phyloP scores from a whole-genome alignment of 1,140 invertebrate genomes.

The Rhyacophila brunnea region DNA sequence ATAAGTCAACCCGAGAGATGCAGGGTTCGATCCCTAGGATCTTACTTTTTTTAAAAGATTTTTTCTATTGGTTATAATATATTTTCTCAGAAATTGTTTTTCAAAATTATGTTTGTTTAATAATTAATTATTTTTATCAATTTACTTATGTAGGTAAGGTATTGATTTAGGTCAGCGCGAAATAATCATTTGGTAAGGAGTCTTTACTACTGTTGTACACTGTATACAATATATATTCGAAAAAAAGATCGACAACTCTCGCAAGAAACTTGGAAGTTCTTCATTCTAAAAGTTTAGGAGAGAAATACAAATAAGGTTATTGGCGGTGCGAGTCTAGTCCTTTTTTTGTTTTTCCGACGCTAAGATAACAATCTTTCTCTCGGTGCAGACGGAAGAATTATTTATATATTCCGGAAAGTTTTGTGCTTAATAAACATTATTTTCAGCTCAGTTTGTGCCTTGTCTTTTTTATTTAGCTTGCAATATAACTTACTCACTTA shows the following conservation, averaged over 20 bases:
- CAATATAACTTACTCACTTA: conserved; percentile 6
- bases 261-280: background rate
- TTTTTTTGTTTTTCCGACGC: conserved; percentile 9
- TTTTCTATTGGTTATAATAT: no score
- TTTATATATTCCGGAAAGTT: conserved; percentile 25
- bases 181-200: no score
- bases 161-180: no score
- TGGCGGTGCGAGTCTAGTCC: conserved; percentile 11
- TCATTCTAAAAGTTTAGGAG: conserved; percentile 10
- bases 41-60: no score
- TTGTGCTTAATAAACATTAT: conserved; percentile 29
- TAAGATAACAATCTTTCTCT: conserved; percentile 11
- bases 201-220: no score
- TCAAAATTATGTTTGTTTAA: no score
- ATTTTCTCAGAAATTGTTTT: no score
- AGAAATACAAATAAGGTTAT: conserved; percentile 25
- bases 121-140: no score
- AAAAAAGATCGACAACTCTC: conserved; percentile 1
- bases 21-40: no score
- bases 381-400: conserved; percentile 9
- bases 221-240: no score
- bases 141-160: no score
- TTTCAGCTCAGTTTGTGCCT: conserved; percentile 20
- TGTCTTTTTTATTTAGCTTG: conserved; percentile 1
- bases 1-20: no score